Evolutionary conservation across 2,113 vertebrate species (phyloP).

Genomic region (Xiphophorus couchianus): DNA sequence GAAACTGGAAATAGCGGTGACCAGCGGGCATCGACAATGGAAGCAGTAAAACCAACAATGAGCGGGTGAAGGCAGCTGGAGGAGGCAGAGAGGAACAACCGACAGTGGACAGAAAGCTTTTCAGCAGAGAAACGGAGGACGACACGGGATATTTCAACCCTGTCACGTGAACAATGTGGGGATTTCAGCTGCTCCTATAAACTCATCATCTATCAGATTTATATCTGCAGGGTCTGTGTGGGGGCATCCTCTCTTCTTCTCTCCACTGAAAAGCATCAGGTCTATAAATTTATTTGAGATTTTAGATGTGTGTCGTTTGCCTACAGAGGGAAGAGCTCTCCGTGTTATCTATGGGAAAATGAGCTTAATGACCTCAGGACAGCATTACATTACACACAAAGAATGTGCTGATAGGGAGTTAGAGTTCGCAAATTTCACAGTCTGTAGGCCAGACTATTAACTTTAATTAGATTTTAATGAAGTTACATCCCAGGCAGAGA

Average conservation of each 20-base stretch:
- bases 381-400: slow-evolving; percentile 14
- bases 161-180: slow-evolving; percentile 39
- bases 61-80: neutral
- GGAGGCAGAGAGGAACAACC: slow-evolving; percentile 35
- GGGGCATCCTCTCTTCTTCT: neutral
- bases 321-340: neutral
- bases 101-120: slow-evolving; percentile 35
- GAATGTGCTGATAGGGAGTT: slow-evolving; percentile 17
- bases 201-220: neutral
- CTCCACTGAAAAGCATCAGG: slow-evolving; percentile 3
- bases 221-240: slow-evolving; percentile 4
- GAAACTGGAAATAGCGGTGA: slow-evolving; percentile 52
- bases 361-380: slow-evolving; percentile 4
- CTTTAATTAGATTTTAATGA: slow-evolving; percentile 37
- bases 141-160: slow-evolving; percentile 51
- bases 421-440: slow-evolving; percentile 25
- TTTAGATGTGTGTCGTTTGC: slow-evolving; percentile 12
- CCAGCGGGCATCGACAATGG: slow-evolving; percentile 43
- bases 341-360: slow-evolving; percentile 10
- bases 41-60: slow-evolving; percentile 45
- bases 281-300: slow-evolving; percentile 10
- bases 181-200: neutral
- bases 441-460: slow-evolving; percentile 36
- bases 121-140: slow-evolving; percentile 20
- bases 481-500: slow-evolving; percentile 25